Evolutionary conservation across 2,113 vertebrate species (phyloP).

Genomic region (Podocnemis expansa): DNA sequence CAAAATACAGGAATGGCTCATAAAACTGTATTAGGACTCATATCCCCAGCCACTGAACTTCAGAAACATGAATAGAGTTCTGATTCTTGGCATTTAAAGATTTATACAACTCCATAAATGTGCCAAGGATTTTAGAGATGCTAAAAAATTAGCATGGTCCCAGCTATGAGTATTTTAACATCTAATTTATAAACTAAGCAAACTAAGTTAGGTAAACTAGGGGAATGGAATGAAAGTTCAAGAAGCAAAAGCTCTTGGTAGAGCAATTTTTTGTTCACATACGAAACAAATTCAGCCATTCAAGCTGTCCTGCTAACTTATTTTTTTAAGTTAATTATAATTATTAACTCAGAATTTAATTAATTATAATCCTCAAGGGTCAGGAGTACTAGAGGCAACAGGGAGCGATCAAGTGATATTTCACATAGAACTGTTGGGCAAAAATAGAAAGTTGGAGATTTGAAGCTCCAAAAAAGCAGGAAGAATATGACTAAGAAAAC

Average conservation of each 20-base stretch:
- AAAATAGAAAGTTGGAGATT: not conserved
- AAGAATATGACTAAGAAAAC: not conserved
- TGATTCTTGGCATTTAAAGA: not conserved
- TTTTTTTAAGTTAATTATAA: no score
- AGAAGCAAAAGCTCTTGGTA: not conserved
- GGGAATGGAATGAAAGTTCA: not conserved
- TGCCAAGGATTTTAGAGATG: not conserved
- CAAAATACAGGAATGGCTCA: not conserved
- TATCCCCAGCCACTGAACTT: not conserved
- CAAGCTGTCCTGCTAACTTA: fast-evolving
- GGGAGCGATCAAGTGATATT: not conserved
- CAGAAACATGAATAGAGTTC: not conserved
- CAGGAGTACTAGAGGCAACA: fast-evolving
- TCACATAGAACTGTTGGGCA: fast-evolving
- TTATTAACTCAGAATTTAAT: no score
- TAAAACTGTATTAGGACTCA: not conserved
- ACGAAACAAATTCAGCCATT: not conserved
- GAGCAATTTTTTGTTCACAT: not conserved
- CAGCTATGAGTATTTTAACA: not conserved
- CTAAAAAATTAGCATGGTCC: not conserved
- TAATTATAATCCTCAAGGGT: not conserved
- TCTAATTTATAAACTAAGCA: not conserved
- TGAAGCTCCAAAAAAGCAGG: fast-evolving
- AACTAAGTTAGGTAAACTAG: not conserved
- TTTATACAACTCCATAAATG: not conserved